Conservation (phyloP, 2,797 vertebrate genomes). For the Aselliscus stoliczkanus region DNA sequence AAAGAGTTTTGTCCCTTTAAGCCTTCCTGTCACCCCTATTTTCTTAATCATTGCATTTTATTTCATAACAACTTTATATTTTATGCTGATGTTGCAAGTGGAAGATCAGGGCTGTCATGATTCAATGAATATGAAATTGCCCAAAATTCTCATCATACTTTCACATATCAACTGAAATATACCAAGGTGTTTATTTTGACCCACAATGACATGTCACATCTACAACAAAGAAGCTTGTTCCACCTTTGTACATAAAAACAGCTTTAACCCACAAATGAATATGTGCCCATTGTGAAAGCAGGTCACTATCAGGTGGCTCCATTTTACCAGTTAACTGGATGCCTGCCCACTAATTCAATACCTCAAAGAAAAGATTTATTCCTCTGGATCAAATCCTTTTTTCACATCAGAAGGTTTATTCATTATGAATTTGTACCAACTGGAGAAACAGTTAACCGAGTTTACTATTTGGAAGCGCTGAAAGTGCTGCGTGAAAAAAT, state of each 20-base stretch:
- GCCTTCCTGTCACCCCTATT: background rate
- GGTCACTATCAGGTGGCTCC: background rate
- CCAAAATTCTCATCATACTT: background rate
- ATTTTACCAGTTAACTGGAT: background rate
- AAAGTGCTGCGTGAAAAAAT: no score
- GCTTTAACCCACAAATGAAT: background rate
- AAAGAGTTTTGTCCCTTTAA: background rate
- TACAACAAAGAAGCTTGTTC: background rate
- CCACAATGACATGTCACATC: background rate
- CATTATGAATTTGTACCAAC: no score
- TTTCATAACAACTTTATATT: background rate
- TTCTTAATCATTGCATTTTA: background rate
- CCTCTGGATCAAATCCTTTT: background rate
- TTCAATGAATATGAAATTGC: background rate
- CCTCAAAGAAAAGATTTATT: background rate
- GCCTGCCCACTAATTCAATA: background rate
- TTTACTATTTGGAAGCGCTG: no score
- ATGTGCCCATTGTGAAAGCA: background rate
- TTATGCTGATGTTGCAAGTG: conserved; percentile 8
- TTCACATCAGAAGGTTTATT: no score
- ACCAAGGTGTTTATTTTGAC: background rate
- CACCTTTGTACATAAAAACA: background rate
- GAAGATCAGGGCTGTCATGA: background rate
- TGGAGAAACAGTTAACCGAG: no score
- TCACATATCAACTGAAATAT: background rate